Base-by-base conservation (phyloP, 2,113 vertebrate species). In the Cepphus grylle region DNA sequence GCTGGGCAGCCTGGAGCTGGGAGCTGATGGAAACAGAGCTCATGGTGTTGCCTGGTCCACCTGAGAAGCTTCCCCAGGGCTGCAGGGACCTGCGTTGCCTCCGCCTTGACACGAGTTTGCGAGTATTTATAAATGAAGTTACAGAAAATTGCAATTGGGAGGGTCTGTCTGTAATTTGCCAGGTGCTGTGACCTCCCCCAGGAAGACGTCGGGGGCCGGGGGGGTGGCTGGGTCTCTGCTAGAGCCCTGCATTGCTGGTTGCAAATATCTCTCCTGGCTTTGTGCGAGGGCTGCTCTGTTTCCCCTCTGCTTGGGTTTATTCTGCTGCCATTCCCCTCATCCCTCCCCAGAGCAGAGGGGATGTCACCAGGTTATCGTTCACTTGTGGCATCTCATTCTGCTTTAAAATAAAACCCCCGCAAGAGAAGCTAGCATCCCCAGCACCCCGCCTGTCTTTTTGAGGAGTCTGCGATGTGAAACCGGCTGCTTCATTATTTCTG, bases 41-140 rank as follows among this genome's bases (percentile, higher is more conserved):
- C 17, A 0, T 0, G 11, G 32, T 6, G 8, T 43, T 80, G n/a
- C 22, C 27, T 34, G 1, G 0, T 15, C 13, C 25, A 2, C 36
- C 29, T 2, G 5, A 18, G 55, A 55, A 29, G 38, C 26, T 45
- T 63, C 38, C 49, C 9, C 8, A 5, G 59, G 42, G n/a, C 66
- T 87, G 29, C 5, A 4, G 49, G 65, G n/a, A 82, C 43, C 43
- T 45, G 81, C 8, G 2, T 27, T 15, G 30, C 49, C 32, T 27
- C 6, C 2, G 21, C 55, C 43, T 55, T 15, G 27, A 36, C 42
- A 23, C 8, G 1, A 2, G 7, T 4, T 63, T 43, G 26, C 27
- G 29, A 12, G 29, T 34, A 19, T 30, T 18, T 62, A 53, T 20
- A 19, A 67, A 25, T 36, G n/a, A 30, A 32, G 9, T 23, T 56